phyloP scores from a whole-genome alignment of 64 coral and sea anemone genomes.

The Dendrophyllia cribrosa region DNA sequence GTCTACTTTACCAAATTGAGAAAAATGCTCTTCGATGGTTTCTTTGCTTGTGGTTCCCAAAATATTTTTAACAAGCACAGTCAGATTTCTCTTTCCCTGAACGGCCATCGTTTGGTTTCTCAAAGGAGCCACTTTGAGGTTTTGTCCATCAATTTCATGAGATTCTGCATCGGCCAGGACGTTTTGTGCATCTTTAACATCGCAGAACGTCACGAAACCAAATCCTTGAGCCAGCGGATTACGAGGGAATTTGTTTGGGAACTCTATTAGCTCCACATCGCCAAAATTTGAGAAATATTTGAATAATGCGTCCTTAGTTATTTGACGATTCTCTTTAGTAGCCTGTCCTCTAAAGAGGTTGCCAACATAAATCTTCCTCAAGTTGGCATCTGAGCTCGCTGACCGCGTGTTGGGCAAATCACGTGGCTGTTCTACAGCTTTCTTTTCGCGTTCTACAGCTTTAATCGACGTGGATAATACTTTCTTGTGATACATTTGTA shows the following conservation, averaged over 20 bases:
- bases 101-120: background rate
- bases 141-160: background rate
- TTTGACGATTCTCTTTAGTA: background rate
- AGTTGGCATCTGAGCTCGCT: background rate
- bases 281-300: background rate
- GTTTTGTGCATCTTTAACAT: background rate
- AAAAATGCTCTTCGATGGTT: background rate
- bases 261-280: background rate
- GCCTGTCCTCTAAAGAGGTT: background rate
- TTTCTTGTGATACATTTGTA: background rate
- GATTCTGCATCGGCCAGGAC: background rate
- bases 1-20: background rate
- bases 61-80: background rate
- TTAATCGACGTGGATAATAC: background rate
- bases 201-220: background rate
- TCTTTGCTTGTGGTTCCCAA: background rate
- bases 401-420: background rate
- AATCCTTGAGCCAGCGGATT: background rate
- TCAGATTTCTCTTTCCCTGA: background rate
- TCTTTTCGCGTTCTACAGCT: background rate
- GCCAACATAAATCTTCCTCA: background rate
- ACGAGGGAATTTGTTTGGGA: background rate
- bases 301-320: background rate
- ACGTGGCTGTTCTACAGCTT: background rate
- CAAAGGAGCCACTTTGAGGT: background rate